Evolutionary conservation across 1,140 invertebrate species (phyloP).

Genomic region (Halictus rubicundus): DNA sequence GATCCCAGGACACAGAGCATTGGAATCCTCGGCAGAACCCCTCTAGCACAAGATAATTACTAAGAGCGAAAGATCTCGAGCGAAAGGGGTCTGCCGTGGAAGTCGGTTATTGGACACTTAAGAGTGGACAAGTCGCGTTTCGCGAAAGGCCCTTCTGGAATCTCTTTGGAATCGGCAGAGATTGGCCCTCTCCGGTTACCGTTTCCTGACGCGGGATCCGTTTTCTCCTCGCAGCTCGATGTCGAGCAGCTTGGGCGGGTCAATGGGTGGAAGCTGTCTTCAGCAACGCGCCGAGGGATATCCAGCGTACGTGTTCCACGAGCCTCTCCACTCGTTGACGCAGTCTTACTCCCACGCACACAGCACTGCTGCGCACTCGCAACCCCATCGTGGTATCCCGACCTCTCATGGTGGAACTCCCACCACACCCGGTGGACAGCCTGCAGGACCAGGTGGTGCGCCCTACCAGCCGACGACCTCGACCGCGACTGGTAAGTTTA

Average conservation of each 20-base stretch:
- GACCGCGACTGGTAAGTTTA: slow-evolving; percentile 82
- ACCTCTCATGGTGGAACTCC: slow-evolving; percentile 77
- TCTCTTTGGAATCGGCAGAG: slow-evolving; percentile 4
- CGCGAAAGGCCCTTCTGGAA: neutral
- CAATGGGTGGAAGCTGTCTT: slow-evolving; percentile 91
- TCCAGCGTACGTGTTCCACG: slow-evolving; percentile 95
- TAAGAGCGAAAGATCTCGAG: too few species aligned
- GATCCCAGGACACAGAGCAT: too few species aligned
- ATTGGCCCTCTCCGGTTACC: neutral
- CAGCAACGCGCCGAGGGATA: slow-evolving; percentile 93
- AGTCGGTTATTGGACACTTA: neutral
- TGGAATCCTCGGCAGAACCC: neutral
- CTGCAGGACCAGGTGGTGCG: slow-evolving; percentile 79
- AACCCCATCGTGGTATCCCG: slow-evolving; percentile 78
- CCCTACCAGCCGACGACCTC: slow-evolving; percentile 84
- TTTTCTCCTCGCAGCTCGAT: slow-evolving; percentile 84
- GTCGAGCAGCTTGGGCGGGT: slow-evolving; percentile 88
- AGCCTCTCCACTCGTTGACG: slow-evolving; percentile 90
- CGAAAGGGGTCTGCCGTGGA: neutral
- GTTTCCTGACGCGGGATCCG: slow-evolving; percentile 15
- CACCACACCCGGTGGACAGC: slow-evolving; percentile 77
- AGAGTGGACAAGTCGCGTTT: neutral
- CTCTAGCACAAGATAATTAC: neutral
- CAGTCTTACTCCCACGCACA: slow-evolving; percentile 80
- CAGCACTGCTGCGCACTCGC: slow-evolving; percentile 80